Conservation (phyloP, 2,113 vertebrate species). For the Laticauda colubrina region DNA sequence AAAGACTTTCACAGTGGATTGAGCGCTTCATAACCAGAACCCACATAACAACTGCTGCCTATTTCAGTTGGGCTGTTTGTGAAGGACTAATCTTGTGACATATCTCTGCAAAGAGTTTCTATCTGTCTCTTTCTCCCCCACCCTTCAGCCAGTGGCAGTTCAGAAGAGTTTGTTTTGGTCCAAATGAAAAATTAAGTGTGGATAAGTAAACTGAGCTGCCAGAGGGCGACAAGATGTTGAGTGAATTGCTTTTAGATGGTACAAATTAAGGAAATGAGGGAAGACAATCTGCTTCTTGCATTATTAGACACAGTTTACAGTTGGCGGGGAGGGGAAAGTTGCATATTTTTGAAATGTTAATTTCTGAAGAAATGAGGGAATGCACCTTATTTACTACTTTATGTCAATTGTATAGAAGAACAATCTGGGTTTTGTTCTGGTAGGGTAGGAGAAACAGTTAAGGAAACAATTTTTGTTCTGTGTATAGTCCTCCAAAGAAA, state of each 20-base stretch:
- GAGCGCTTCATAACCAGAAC: background rate
- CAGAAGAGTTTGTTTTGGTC: conserved; percentile 72
- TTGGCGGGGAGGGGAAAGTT: conserved; percentile 61
- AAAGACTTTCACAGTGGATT: background rate
- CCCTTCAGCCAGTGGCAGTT: conserved; percentile 62
- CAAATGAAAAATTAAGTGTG: conserved; percentile 75
- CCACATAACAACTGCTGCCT: background rate
- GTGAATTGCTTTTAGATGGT: conserved; percentile 78
- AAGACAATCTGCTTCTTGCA: conserved; percentile 72
- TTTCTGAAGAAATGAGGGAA: conserved; percentile 63
- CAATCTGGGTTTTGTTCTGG: background rate
- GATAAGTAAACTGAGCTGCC: conserved; percentile 73
- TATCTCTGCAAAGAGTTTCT: conserved; percentile 25
- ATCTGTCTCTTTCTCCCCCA: conserved; percentile 31
- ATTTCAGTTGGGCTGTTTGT: background rate
- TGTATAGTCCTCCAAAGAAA: background rate
- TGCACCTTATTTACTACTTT: conserved; percentile 67
- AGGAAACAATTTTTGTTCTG: background rate
- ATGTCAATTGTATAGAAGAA: conserved; percentile 56
- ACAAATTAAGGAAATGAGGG: conserved; percentile 73
- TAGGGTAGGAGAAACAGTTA: background rate
- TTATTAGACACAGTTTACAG: conserved; percentile 74
- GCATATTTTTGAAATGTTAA: conserved; percentile 72
- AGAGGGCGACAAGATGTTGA: conserved; percentile 76
- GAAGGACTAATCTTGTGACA: conserved; percentile 22